Percentiles rank a stretch among this genome's conserved stretches.
Evolutionary conservation across 2,888 invertebrate genomes (phyloP).

Genomic region (Hartigia nigra): DNA sequence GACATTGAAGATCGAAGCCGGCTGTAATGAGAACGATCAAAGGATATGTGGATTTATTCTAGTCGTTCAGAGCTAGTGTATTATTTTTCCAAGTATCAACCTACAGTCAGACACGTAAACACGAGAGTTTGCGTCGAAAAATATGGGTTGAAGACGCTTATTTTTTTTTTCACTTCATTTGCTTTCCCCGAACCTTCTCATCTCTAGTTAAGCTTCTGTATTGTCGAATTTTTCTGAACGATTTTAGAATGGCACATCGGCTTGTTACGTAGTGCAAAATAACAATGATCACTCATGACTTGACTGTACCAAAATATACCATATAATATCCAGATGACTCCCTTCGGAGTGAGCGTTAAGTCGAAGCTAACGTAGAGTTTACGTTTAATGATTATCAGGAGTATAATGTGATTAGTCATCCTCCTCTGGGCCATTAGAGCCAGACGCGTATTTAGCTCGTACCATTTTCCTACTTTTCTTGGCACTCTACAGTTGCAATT

Average conservation of each 20-base stretch:
- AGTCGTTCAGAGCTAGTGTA: background rate
- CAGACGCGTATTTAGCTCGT: conserved; percentile 15
- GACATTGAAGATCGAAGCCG: conserved; percentile 77
- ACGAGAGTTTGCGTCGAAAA: background rate
- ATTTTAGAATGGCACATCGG: background rate
- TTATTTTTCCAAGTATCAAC: background rate
- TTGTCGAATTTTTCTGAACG: background rate
- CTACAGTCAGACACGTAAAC: background rate
- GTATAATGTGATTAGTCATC: background rate
- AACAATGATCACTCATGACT: background rate
- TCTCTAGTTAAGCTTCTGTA: background rate
- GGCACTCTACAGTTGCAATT: conserved; percentile 39
- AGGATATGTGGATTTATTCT: conserved; percentile 3
- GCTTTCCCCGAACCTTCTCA: background rate
- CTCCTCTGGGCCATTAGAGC: background rate
- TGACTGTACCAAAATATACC: background rate
- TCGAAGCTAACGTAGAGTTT: background rate
- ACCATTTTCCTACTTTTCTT: conserved; percentile 41
- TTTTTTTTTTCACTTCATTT: background rate
- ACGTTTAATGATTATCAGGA: background rate
- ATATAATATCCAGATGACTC: background rate
- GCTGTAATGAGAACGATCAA: conserved; percentile 63
- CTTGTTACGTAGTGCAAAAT: background rate
- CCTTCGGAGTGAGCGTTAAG: background rate
- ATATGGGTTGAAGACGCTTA: background rate